phyloP scores from a whole-genome alignment of 2,888 invertebrate genomes.

The Trachelus stipa region DNA sequence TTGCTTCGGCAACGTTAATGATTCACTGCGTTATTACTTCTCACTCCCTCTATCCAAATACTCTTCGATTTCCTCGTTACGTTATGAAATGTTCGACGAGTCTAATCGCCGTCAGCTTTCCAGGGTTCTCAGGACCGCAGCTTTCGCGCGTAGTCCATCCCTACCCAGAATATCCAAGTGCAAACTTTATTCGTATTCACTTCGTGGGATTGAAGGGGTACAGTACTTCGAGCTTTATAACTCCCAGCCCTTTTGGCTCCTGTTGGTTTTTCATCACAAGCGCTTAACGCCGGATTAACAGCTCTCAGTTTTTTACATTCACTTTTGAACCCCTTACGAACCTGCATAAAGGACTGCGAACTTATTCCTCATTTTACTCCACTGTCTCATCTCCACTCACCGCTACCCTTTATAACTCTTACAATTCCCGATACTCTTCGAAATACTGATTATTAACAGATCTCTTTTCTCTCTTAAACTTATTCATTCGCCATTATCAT shows the following conservation, averaged over 20 bases:
- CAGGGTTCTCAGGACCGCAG: background rate
- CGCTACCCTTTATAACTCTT: background rate
- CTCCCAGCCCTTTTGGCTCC: background rate
- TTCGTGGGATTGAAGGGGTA: background rate
- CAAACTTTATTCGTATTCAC: background rate
- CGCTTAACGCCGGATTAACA: slow-evolving; percentile 16
- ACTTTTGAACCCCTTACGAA: background rate
- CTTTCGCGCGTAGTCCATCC: background rate
- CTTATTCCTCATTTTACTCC: background rate
- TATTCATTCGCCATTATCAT: background rate
- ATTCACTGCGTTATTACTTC: background rate
- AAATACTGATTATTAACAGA: background rate
- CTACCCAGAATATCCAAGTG: background rate
- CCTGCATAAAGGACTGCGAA: background rate
- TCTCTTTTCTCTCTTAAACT: background rate
- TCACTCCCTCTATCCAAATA: background rate
- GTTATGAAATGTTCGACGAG: background rate
- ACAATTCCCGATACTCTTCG: background rate
- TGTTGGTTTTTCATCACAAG: slow-evolving; percentile 16
- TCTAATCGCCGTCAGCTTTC: background rate
- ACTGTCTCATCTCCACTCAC: background rate
- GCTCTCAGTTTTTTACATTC: background rate
- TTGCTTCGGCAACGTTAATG: background rate
- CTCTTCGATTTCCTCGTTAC: background rate
- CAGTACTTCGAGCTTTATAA: background rate